Evolutionary conservation across 2,888 invertebrate genomes (phyloP).

Genomic region (Eupithecia centaureata): DNA sequence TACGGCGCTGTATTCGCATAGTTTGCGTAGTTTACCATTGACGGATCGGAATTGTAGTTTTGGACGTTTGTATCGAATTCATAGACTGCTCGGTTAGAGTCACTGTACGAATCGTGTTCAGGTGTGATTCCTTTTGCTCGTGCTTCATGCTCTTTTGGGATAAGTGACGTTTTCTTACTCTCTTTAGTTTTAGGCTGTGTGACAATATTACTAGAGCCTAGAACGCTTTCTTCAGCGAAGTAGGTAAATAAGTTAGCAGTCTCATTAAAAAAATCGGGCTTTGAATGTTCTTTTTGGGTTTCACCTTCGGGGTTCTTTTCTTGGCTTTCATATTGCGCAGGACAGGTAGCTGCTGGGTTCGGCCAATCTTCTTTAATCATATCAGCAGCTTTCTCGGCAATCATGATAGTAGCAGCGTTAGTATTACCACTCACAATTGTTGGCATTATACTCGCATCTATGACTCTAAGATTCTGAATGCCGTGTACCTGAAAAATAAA

Average conservation of each 20-base stretch:
- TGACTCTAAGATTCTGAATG: constrained; percentile 87
- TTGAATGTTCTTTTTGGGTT: constrained; percentile 41
- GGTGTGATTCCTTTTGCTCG: constrained; percentile 35
- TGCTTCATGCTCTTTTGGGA: constrained; percentile 36
- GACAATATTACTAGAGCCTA: constrained; percentile 19
- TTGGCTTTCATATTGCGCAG: constrained; percentile 41
- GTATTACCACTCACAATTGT: constrained; percentile 91
- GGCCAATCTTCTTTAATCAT: constrained; percentile 91
- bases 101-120: constrained; percentile 19
- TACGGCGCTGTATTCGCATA: constrained; percentile 29
- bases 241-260: constrained; percentile 62
- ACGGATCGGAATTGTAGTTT: constrained; percentile 24
- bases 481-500: constrained; percentile 84
- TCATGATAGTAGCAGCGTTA: constrained; percentile 92
- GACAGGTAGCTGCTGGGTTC: constrained; percentile 48
- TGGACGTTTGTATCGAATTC: constrained; percentile 25
- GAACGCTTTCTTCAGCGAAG: constrained; percentile 36
- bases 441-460: constrained; percentile 94
- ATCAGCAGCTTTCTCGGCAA: constrained; percentile 92
- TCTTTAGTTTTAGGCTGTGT: constrained; percentile 9
- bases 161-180: constrained; percentile 26
- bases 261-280: constrained; percentile 60
- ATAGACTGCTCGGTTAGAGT: constrained; percentile 25
- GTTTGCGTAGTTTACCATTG: constrained; percentile 19
- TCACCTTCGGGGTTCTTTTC: constrained; percentile 48